Evolutionary conservation across 2,888 invertebrate genomes (phyloP).

Genomic region (Platerodrilus igneus): DNA sequence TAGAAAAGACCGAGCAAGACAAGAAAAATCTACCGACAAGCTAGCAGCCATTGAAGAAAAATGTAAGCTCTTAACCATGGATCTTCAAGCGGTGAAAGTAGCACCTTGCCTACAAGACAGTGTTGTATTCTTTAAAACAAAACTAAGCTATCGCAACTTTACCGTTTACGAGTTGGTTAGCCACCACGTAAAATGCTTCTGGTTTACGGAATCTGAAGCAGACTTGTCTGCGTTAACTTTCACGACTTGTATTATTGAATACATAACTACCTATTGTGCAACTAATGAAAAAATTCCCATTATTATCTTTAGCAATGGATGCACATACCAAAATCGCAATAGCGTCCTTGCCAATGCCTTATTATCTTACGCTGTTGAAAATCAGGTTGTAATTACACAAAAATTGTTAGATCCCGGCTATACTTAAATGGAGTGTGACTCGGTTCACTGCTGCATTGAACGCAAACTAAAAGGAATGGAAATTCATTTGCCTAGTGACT

Average conservation of each 20-base stretch:
- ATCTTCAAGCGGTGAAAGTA: slow-evolving; percentile 6
- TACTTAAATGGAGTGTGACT: slow-evolving; percentile 41
- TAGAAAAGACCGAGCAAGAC: neutral
- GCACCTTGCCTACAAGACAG: slow-evolving; percentile 6
- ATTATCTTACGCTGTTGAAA: slow-evolving; percentile 8
- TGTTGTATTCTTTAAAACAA: slow-evolving; percentile 3
- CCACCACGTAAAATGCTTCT: slow-evolving; percentile 2
- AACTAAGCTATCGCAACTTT: slow-evolving; percentile 8
- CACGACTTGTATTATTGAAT: slow-evolving; percentile 4
- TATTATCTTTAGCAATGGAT: slow-evolving; percentile 11
- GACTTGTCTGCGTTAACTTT: slow-evolving; percentile 6
- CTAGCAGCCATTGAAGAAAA: neutral
- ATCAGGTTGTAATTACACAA: slow-evolving; percentile 13
- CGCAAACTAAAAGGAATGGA: slow-evolving; percentile 21
- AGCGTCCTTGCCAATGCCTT: slow-evolving; percentile 16
- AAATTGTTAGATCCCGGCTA: slow-evolving; percentile 31
- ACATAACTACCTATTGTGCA: neutral
- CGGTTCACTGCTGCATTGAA: slow-evolving; percentile 37
- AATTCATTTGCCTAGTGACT: slow-evolving; percentile 3
- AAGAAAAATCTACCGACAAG: slow-evolving; percentile 2
- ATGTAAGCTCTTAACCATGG: neutral
- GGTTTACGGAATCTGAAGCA: slow-evolving; percentile 5
- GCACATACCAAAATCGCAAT: slow-evolving; percentile 18
- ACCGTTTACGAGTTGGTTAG: slow-evolving; percentile 4
- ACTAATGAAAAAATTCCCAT: neutral